Percentiles rank a stretch among this genome's conserved stretches.
These are phyloP conservation scores for Catharus ustulatus DNA, from an alignment of 2,797 vertebrate species.

Conservation along the genomic window DNA sequence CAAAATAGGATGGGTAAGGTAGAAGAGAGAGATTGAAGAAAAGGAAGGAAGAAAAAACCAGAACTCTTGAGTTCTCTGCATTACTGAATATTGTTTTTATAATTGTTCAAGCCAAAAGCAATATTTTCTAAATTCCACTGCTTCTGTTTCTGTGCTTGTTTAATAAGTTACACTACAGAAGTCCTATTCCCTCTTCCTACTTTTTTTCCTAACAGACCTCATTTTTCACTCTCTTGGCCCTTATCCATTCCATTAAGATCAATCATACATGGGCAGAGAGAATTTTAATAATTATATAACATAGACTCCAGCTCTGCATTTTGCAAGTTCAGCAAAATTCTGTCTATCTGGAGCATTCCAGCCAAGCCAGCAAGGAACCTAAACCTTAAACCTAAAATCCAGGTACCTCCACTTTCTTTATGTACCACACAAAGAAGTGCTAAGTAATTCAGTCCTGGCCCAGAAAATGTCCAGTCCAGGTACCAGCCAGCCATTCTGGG, in stretches of 20 bases:
- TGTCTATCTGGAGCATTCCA: background rate
- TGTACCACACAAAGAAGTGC: background rate
- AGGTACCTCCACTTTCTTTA: background rate
- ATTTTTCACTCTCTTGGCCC: background rate
- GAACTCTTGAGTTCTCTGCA: background rate
- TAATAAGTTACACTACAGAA: background rate
- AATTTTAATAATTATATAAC: background rate
- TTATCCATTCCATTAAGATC: background rate
- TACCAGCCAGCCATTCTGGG: background rate
- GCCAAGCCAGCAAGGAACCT: background rate
- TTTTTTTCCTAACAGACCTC: background rate
- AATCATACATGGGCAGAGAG: background rate
- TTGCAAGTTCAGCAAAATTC: background rate
- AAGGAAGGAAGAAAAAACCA: background rate
- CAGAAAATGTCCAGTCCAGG: background rate
- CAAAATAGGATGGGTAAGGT: background rate
- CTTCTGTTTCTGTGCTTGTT: background rate
- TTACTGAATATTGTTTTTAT: background rate
- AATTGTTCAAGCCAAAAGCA: background rate
- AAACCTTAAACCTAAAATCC: background rate
- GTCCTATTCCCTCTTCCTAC: background rate
- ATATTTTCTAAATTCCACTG: background rate
- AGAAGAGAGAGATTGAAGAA: background rate
- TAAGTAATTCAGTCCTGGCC: background rate
- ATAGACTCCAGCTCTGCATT: background rate